A percentile compares a stretch with the other conserved stretches of the same genome.
Conservation (phyloP, 1,140 invertebrate genomes). For the Drosophila murphyi region DNA sequence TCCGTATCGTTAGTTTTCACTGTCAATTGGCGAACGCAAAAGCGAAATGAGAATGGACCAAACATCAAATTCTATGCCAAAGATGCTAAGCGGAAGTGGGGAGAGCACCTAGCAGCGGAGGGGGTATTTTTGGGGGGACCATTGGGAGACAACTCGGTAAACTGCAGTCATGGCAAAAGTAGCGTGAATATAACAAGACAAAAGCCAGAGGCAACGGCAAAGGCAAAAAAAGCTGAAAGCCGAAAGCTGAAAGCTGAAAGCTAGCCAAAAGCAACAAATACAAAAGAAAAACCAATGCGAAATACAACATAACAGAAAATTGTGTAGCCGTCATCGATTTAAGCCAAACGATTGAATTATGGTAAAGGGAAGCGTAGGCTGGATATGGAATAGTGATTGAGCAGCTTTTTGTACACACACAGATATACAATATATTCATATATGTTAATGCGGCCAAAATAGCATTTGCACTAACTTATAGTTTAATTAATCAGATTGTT, state of each 20-base stretch:
- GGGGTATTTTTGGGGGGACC: not conserved
- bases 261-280: constrained; percentile 17
- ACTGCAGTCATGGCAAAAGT: constrained; percentile 59
- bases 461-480: not conserved
- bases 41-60: constrained; percentile 43
- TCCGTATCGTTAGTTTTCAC: constrained; percentile 82
- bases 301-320: constrained; percentile 63
- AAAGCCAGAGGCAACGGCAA: constrained; percentile 43
- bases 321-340: constrained; percentile 76
- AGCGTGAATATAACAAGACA: constrained; percentile 68
- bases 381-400: constrained; percentile 11
- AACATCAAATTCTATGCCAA: constrained; percentile 27
- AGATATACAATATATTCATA: not conserved
- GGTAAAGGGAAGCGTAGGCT: not conserved
- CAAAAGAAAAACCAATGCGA: constrained; percentile 61
- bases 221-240: constrained; percentile 11
- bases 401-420: constrained; percentile 18
- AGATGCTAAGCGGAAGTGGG: constrained; percentile 17
- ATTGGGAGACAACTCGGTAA: constrained; percentile 6
- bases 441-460: not conserved
- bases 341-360: constrained; percentile 54
- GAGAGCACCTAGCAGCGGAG: not conserved
- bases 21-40: constrained; percentile 74
- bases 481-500: not conserved
- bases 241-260: not conserved